Conservation (phyloP, 2,888 invertebrate species). For the Nematopogon swammerdamellus region DNA sequence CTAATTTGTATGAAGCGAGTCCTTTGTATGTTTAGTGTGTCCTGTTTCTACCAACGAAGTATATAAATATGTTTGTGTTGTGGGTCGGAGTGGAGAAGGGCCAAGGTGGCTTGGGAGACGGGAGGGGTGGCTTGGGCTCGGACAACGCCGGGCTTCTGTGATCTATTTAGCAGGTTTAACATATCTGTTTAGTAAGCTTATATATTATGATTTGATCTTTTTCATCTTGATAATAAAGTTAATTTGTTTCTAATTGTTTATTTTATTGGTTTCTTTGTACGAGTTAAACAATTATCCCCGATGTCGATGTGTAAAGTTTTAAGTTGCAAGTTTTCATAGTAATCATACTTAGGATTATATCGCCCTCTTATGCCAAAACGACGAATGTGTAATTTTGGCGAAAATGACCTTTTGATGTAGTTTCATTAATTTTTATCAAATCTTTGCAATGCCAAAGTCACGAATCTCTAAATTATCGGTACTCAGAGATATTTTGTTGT, state of each 20-base stretch:
- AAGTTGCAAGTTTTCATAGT: no score
- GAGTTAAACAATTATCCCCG: not conserved
- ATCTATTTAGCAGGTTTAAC: constrained; percentile 17
- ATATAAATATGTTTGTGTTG: constrained; percentile 4
- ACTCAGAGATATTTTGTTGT: no score
- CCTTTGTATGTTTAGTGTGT: not conserved
- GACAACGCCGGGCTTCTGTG: constrained; percentile 8
- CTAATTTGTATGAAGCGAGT: not conserved
- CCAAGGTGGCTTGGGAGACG: constrained; percentile 1
- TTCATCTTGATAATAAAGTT: constrained; percentile 57
- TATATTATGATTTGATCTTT: constrained; percentile 52
- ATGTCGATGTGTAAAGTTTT: no score
- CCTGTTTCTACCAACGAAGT: not conserved
- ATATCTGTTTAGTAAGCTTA: constrained; percentile 48
- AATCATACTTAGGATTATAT: no score
- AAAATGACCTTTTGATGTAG: no score
- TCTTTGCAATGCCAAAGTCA: no score
- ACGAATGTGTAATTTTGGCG: no score
- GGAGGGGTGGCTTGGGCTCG: constrained; percentile 3
- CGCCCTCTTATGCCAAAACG: no score
- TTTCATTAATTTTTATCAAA: no score
- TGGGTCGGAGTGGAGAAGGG: constrained; percentile 2
- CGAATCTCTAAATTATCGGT: no score
- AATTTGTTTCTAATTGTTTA: constrained; percentile 57
- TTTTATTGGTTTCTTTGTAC: constrained; percentile 13